These are phyloP conservation scores for Agrochola lychnidis DNA, from an alignment of 2,888 invertebrate genomes.

Conservation along the genomic window DNA sequence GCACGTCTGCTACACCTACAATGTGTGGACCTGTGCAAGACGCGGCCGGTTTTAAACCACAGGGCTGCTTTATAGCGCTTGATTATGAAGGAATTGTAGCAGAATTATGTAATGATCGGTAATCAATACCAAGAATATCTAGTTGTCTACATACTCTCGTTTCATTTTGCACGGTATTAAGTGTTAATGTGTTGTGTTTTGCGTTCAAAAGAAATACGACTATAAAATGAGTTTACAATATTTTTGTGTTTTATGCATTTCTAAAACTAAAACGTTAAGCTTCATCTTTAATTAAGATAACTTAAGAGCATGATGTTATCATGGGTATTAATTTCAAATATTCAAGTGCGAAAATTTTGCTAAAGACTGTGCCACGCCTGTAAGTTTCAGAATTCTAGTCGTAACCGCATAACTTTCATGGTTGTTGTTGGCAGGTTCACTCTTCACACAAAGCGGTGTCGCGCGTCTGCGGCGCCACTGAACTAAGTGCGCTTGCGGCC, in stretches of 20 bases:
- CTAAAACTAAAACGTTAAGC: background rate
- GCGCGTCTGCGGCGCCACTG: background rate
- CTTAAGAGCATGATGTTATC: background rate
- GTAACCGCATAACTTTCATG: conserved; percentile 21
- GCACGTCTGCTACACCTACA: conserved; percentile 35
- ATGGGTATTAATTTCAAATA: background rate
- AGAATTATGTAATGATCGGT: conserved; percentile 6
- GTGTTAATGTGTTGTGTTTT: background rate
- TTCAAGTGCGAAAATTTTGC: background rate
- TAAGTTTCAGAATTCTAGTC: conserved; percentile 6
- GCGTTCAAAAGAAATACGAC: background rate
- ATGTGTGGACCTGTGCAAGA: conserved; percentile 9
- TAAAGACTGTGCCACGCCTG: background rate
- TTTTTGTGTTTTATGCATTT: background rate
- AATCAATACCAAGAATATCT: background rate
- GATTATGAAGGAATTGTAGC: conserved; percentile 10
- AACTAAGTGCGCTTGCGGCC: background rate
- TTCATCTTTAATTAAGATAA: background rate
- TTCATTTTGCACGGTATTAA: background rate
- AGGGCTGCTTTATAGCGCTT: conserved; percentile 19
- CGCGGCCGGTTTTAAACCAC: conserved; percentile 22
- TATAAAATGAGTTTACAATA: background rate
- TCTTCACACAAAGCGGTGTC: conserved; percentile 19
- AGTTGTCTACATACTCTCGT: background rate
- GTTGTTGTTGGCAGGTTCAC: conserved; percentile 23